Percentiles rank a stretch among this genome's conserved stretches.
Conservation (phyloP, 2,797 vertebrate genomes). For the Morus bassanus region DNA sequence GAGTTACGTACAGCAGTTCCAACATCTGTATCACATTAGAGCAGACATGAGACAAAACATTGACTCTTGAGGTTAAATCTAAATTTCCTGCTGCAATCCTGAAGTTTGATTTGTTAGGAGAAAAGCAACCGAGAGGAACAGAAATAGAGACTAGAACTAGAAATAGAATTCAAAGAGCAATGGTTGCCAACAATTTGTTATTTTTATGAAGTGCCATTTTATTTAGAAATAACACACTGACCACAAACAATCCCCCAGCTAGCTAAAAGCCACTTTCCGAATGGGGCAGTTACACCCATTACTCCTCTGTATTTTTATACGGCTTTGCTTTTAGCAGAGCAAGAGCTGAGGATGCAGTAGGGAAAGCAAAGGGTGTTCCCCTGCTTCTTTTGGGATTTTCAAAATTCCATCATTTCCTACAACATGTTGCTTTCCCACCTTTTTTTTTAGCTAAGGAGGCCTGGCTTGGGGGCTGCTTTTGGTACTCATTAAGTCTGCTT, state of each 20-base stretch:
- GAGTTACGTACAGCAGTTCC: constrained; percentile 70
- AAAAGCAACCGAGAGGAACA: constrained; percentile 65
- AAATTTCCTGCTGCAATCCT: constrained; percentile 79
- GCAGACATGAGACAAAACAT: constrained; percentile 80
- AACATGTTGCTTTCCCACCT: constrained; percentile 22
- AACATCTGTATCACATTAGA: constrained; percentile 80
- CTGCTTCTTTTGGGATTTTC: constrained; percentile 24
- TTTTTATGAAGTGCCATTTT: constrained; percentile 66
- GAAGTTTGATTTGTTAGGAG: constrained; percentile 73
- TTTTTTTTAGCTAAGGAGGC: constrained; percentile 43
- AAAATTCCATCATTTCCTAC: constrained; percentile 61
- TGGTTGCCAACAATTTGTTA: constrained; percentile 64
- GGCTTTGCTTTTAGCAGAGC: not conserved
- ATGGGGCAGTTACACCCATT: not conserved
- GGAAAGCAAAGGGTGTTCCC: constrained; percentile 52
- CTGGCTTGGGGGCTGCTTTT: constrained; percentile 45
- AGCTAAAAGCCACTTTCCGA: constrained; percentile 17
- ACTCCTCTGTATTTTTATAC: not conserved
- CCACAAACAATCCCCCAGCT: constrained; percentile 50
- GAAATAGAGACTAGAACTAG: constrained; percentile 56
- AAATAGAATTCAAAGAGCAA: constrained; percentile 65
- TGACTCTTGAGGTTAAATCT: constrained; percentile 79
- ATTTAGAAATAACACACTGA: constrained; percentile 51
- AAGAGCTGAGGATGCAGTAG: not conserved
- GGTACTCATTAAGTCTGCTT: constrained; percentile 50